Percentiles rank a stretch among this genome's conserved stretches.
These are phyloP conservation scores for Drosophila malerkotliana DNA, from an alignment of 1,140 invertebrate genomes.

Conservation along the genomic window DNA sequence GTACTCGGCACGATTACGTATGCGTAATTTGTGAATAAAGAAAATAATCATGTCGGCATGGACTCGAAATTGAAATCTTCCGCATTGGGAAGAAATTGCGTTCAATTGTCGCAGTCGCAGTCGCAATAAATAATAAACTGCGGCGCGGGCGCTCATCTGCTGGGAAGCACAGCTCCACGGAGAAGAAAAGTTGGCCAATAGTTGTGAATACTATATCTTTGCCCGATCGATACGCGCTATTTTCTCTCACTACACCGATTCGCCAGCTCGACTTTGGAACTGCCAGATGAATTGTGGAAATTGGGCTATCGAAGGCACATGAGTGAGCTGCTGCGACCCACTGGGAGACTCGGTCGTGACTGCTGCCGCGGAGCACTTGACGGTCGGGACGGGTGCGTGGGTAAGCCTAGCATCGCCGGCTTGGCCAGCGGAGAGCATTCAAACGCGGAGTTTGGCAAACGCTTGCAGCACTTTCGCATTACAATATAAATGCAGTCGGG, in stretches of 20 bases:
- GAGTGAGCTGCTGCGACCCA: conserved; percentile 23
- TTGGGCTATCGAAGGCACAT: conserved; percentile 33
- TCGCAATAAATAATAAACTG: conserved; percentile 44
- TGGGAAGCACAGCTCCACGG: background rate
- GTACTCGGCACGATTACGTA: conserved; percentile 35
- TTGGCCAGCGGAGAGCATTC: conserved; percentile 9
- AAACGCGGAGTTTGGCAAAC: conserved; percentile 3
- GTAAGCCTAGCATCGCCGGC: conserved; percentile 11
- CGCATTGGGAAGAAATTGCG: conserved; percentile 50
- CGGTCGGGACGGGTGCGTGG: conserved; percentile 38
- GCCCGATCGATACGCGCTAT: no score
- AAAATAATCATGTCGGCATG: conserved; percentile 23
- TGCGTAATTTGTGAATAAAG: conserved; percentile 43
- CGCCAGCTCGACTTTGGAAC: conserved; percentile 7
- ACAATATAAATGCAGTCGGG: conserved; percentile 17
- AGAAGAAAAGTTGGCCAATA: background rate
- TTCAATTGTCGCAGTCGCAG: conserved; percentile 36
- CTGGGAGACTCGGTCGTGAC: conserved; percentile 41
- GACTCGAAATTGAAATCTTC: conserved; percentile 46
- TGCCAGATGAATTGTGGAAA: conserved; percentile 40
- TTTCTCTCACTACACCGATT: conserved; percentile 13
- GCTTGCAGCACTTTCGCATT: conserved; percentile 19
- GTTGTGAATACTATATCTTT: no score
- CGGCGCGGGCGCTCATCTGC: conserved; percentile 32
- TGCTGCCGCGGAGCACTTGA: conserved; percentile 17